Base-by-base conservation (phyloP, 2,113 vertebrate genomes). In the Psephotus haematonotus region DNA sequence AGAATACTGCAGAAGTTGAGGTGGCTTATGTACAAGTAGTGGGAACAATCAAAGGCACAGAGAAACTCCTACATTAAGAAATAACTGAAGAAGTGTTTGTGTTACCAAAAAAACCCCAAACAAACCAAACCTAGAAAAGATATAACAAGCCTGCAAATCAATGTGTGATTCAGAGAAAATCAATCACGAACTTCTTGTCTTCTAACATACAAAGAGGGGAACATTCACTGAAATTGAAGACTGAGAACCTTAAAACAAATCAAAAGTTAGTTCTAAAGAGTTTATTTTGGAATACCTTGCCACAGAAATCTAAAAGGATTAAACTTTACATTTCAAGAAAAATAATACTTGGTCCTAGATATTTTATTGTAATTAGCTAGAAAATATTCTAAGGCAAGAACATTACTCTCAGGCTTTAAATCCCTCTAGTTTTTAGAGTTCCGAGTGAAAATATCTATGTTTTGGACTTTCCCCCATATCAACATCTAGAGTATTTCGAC, bases 381-480 rank as follows among this genome's bases (percentile, higher is more conserved):
- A 70, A 86, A 76, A 76, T 57, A 35, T 2, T 50, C 33, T 75
- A 39, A 69, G 35, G 41, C 19, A 55, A n/a, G 28, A 44, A 47
- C 18, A 53, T 20, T 46, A 35, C 11, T 65, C 33, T 52, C 39
- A 33, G 15, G 7, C 4, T 10, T 24, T 79, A 84, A 35, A 47
- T 43, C 62, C 18, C 22, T n/a, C 13, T 43, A 41, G 24, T 33
- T 74, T 72, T 68, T 79, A 55, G 7, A 11, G 10, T 4, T 47
- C 5, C 3, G 13, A 62, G 7, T 67, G 47, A 39, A 35, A 72
- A 62, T 1, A 1, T 44, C 3, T 15, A 3, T 59, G n/a, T 11
- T 67, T 60, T 28, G 78, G 22, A 12, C 18, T 55, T 68, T 35
- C 7, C 7, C 5, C 5, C 11, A 33, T 46, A 44, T 22, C 10